Conservation (phyloP, 2,888 invertebrate species). For the Hydriomena furcata region DNA sequence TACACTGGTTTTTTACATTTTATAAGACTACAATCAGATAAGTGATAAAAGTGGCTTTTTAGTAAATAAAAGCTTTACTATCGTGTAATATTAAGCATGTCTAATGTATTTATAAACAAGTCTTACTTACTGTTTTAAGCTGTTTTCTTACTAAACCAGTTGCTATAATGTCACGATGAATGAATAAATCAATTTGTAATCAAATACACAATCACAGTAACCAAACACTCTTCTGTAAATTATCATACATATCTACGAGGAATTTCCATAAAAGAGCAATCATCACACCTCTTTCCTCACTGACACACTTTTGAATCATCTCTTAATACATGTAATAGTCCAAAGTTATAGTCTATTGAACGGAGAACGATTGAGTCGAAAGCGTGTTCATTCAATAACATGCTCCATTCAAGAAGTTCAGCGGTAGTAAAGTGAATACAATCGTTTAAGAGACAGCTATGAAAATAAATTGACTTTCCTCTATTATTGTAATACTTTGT, state of each 20-base stretch:
- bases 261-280: constrained; percentile 20
- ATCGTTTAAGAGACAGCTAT: constrained; percentile 60
- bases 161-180: constrained; percentile 1
- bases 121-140: too few relatives aligned
- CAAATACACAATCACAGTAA: constrained; percentile 20
- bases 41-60: too few relatives aligned
- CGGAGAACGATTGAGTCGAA: constrained; percentile 59
- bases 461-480: constrained; percentile 67
- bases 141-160: background rate
- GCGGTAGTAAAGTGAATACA: constrained; percentile 63
- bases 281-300: constrained; percentile 28
- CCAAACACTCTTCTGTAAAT: constrained; percentile 19
- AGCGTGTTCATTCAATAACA: constrained; percentile 56
- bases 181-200: constrained; percentile 19
- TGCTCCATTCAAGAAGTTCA: constrained; percentile 46
- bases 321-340: constrained; percentile 26
- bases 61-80: too few relatives aligned
- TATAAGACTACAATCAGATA: background rate
- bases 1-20: background rate
- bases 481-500: constrained; percentile 33
- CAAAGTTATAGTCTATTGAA: constrained; percentile 76
- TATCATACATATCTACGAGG: constrained; percentile 24
- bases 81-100: too few relatives aligned
- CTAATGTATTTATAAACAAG: too few relatives aligned
- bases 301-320: constrained; percentile 30